Base-by-base conservation (phyloP, 2,797 vertebrate species). In the Acrocephalus scirpaceus region DNA sequence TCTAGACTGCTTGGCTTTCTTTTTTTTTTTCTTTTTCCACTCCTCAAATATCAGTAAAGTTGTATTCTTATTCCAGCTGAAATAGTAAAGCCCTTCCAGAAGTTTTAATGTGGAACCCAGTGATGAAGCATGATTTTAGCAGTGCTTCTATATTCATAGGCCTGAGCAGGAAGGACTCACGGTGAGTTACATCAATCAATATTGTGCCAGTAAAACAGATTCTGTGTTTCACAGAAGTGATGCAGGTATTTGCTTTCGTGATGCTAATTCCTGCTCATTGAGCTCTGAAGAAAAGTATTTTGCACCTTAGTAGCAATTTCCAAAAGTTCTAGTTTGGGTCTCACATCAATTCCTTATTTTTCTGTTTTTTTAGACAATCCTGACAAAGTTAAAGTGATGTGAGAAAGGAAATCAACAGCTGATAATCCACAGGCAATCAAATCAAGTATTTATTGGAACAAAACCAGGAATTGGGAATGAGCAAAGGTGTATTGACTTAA, bases 11-110 rank as follows among this genome's bases (percentile, higher is more conserved):
- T 16, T 65, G n/a, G 3, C 29, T 42, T 15, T 8, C 11, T 11
- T 11, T 26, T 58, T 17, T 5, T 23, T 16, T 34, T 9, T n/a
- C n/a, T n/a, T 8, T 36, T 38, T 25, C 4, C 0, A 1, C 4
- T 64, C 26, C n/a, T 80, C 36, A 34, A 27, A 48, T n/a, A 38
- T 4, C 8, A 86, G 6, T 13, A 72, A 51, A 80, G 5, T 40
- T 54, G 7, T 7, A 44, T 40, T 79, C 21, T 18, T 62, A 36
- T 32, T 64, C 26, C 34, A 32, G 22, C 27, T 71, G 32, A 66
- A 92, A 50, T 16, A 66, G 76, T 7, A 53, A 82, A 95, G 40
- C 8, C 13, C 74, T 92, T 36, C 30, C 32, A 83, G 27, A 44
- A 81, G 36, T 21, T 74, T 67, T 34, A 26, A 4, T 3, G 12